Evolutionary conservation across 2,888 invertebrate species (phyloP), one percentile per base, ranked within the genome.

Genomic region (Caenorhabditis auriculariae): DNA sequence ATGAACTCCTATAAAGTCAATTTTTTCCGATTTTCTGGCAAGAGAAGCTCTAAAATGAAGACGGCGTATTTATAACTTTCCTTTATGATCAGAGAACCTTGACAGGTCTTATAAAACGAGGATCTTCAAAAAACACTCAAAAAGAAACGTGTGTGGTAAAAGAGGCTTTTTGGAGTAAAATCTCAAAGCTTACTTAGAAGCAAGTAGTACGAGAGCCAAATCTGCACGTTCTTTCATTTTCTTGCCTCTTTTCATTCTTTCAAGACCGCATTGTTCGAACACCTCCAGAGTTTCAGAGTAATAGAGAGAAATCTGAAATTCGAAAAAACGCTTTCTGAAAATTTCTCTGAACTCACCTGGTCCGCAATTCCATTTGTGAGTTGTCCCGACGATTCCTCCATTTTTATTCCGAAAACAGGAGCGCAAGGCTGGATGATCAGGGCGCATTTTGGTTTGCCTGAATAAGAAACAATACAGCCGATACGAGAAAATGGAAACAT

Each of bases 211-310:
- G 52, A 90, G 81, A 44, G 87, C 82, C 21, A 88, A 86, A 78
- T 91, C 91, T 38, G 88, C 85, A 74, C 91, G 85, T 57, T 88
- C 88, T 51, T 87, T 83, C 83, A 90, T 91, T 1, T 87, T 85
- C 75, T 87, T 87, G 3, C 88, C 85, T 68, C 88, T 86, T 63
- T 87, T 85, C 77, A 87, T 56, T 50, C 69, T 44, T 37, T 69
- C 66, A 28, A 69, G 41, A 43, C 69, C 69, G 19, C 24, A 24
- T 32, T 69, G 64, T 9, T 56, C 44, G 49, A 69, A 69, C 29
- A 52, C 50, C 19, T 42, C 47, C 41, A 69, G 42, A 15, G 59
- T 64, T 4, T 26, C 45, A 1, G 47, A 42, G 49, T 69, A 66
- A 38, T 54, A 54, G 43, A 58, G 50, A 19, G 53, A 52, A 45